These are phyloP conservation scores for Smutsia temminckii DNA, from an alignment of 2,797 vertebrate species.

Conservation along the genomic window DNA sequence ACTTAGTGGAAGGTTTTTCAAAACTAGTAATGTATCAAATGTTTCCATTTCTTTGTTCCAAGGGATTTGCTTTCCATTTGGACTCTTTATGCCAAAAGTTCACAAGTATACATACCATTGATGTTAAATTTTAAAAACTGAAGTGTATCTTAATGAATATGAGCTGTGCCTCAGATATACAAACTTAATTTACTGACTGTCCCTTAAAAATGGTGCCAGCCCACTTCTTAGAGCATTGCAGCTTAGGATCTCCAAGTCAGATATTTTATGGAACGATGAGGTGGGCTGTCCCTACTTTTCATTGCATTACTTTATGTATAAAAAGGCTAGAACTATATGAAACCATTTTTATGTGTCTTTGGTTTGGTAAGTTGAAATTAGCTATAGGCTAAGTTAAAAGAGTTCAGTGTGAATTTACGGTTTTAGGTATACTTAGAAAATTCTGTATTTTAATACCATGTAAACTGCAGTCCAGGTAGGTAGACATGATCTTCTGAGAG, in stretches of 20 bases:
- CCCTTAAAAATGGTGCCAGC: not conserved
- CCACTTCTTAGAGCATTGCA: slow-evolving; percentile 2
- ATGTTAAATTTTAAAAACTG: not conserved
- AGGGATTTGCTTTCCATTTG: not conserved
- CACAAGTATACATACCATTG: not conserved
- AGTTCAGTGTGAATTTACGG: not conserved
- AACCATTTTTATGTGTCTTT: slow-evolving; percentile 3
- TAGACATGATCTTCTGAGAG: slow-evolving; percentile 3
- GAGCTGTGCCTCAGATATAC: not conserved
- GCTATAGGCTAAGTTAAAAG: not conserved
- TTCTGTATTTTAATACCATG: not conserved
- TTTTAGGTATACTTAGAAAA: not conserved
- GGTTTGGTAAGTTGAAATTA: slow-evolving; percentile 3
- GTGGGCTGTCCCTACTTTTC: not conserved
- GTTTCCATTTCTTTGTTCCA: not conserved
- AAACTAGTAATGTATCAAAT: not conserved
- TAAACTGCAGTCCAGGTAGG: not conserved
- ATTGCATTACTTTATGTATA: slow-evolving; percentile 18
- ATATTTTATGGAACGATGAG: not conserved
- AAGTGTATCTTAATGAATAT: not conserved
- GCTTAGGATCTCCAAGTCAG: not conserved
- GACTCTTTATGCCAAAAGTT: not conserved
- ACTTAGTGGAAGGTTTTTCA: not conserved
- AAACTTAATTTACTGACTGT: not conserved
- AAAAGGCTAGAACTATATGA: not conserved